Evolutionary conservation across 1,140 invertebrate genomes (phyloP).

Genomic region (Penaeus japonicus): DNA sequence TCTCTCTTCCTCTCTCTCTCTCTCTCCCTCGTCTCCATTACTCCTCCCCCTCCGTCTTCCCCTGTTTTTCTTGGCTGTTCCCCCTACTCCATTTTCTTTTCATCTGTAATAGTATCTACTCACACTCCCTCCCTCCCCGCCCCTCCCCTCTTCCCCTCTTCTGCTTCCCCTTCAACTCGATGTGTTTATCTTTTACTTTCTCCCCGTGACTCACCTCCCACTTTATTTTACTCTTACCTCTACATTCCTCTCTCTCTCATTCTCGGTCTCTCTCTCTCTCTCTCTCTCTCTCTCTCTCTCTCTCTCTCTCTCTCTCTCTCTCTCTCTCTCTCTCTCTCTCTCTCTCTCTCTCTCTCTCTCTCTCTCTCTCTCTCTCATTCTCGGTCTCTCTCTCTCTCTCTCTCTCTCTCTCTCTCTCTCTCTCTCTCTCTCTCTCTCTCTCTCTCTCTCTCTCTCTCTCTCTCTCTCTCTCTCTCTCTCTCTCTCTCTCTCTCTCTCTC

Average conservation of each 20-base stretch:
- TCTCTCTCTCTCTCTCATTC: background rate
- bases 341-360: background rate
- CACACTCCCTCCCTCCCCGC: background rate
- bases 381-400: background rate
- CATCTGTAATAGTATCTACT: background rate
- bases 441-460: background rate
- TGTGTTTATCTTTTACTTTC: too few relatives aligned
- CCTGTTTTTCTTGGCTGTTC: background rate
- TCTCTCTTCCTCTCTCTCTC: background rate
- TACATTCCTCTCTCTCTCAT: background rate
- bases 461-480: background rate
- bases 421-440: slow-evolving; percentile 1
- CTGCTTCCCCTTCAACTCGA: background rate
- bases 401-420: slow-evolving; percentile 1
- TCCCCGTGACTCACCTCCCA: background rate
- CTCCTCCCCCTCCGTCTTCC: background rate
- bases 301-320: background rate
- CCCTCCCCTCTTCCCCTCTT: background rate
- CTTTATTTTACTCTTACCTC: background rate
- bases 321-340: background rate
- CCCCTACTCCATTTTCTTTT: background rate
- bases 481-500: background rate
- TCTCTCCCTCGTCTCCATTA: background rate
- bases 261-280: background rate
- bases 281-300: background rate